Conservation (phyloP, 2,113 vertebrate species). For the Podilymbus podiceps region DNA sequence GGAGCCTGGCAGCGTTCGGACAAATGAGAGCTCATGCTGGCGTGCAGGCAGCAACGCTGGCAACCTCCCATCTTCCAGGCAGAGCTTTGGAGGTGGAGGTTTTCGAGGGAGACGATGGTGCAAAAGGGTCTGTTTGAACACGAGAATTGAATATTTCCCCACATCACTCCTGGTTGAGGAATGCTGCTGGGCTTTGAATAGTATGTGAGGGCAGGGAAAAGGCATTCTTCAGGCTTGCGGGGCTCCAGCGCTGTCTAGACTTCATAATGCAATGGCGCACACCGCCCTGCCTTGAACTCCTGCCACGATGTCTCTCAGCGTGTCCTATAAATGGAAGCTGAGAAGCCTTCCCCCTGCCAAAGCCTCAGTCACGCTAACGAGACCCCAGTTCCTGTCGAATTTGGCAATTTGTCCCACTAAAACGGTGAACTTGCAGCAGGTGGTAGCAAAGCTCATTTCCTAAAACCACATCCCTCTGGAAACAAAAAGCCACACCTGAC, state of each 20-base stretch:
- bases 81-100: not conserved
- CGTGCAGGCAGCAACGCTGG: rapidly evolving
- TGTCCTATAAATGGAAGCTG: not conserved
- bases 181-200: not conserved
- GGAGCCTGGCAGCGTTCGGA: not conserved
- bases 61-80: not conserved
- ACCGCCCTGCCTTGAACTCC: not conserved
- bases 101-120: not conserved
- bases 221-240: not conserved
- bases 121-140: not conserved
- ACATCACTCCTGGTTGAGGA: not conserved
- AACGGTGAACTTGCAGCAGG: not conserved
- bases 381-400: not conserved
- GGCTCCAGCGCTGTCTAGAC: not conserved
- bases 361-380: not conserved
- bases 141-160: not conserved
- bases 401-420: not conserved
- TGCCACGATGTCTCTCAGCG: not conserved
- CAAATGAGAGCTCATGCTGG: not conserved
- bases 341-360: not conserved
- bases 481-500: not conserved
- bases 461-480: not conserved
- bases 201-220: not conserved
- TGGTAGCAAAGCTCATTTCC: not conserved
- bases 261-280: not conserved